A percentile compares a stretch with the other conserved stretches of the same genome.
Conservation (phyloP, 2,113 vertebrate genomes). For the Rhinoptilus africanus region DNA sequence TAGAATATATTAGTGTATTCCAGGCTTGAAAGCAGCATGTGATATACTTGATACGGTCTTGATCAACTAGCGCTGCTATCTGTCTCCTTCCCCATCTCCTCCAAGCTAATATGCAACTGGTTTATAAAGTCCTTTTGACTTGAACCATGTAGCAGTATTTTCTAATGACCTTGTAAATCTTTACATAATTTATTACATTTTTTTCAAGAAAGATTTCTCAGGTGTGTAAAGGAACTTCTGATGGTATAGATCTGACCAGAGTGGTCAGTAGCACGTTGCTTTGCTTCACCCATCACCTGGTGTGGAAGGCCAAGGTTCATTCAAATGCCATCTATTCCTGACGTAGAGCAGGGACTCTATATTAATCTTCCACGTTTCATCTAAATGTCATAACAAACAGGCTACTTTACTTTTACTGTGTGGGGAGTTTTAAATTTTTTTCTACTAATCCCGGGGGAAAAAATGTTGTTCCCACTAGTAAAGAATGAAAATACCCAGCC, state of each 20-base stretch:
- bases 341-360: not conserved
- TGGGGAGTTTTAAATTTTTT: not conserved
- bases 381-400: not conserved
- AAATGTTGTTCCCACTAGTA: not conserved
- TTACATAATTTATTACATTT: not conserved
- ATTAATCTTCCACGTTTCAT: not conserved
- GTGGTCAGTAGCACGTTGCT: not conserved
- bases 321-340: not conserved
- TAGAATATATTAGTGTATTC: rapidly evolving
- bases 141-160: not conserved
- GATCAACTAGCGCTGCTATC: rapidly evolving
- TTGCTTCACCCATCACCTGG: not conserved
- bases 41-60: not conserved
- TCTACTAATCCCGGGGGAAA: not conserved
- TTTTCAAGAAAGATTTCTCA: not conserved
- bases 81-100: not conserved
- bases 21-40: not conserved
- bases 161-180: not conserved
- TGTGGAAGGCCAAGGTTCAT: not conserved
- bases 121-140: not conserved
- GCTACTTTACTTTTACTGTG: not conserved
- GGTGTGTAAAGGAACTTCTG: not conserved
- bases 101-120: not conserved
- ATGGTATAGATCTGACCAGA: not conserved
- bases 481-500: not conserved